Percentiles rank a stretch among this genome's conserved stretches.
Evolutionary conservation across 2,113 vertebrate genomes (phyloP).

Genomic region (Cyprinus carpio): DNA sequence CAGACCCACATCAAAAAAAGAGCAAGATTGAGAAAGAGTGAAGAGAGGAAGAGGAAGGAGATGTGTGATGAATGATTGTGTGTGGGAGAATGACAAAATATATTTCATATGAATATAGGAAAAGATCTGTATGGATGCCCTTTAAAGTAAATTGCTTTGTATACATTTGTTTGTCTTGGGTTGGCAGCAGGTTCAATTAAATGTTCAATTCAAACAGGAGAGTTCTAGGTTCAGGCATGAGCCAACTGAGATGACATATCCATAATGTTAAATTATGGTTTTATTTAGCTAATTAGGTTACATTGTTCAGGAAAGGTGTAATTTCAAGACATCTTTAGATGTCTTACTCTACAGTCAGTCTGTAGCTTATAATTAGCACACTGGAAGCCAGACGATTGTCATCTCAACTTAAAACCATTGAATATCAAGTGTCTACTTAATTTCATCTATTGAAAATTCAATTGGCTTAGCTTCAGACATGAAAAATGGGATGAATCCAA

Average conservation of each 20-base stretch:
- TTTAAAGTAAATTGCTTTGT: constrained; percentile 38
- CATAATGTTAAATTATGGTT: background rate
- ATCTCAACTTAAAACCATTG: constrained; percentile 23
- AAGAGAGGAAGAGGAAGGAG: background rate
- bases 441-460: constrained; percentile 23
- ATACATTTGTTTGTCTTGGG: background rate
- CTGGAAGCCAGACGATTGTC: constrained; percentile 24
- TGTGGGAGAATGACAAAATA: background rate
- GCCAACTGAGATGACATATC: background rate
- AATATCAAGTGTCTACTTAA: constrained; percentile 14
- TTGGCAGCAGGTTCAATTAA: background rate
- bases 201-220: background rate
- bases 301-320: constrained; percentile 41
- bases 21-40: background rate
- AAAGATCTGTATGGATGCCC: background rate
- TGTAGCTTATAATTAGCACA: constrained; percentile 3
- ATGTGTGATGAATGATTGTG: constrained; percentile 10
- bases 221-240: background rate
- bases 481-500: background rate
- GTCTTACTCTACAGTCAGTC: background rate
- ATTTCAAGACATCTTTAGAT: constrained; percentile 16
- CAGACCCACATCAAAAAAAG: background rate
- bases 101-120: constrained; percentile 22
- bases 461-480: constrained; percentile 7
- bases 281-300: constrained; percentile 29